phyloP scores from a whole-genome alignment of 2,113 vertebrate genomes.

The Entosphenus tridentatus region DNA sequence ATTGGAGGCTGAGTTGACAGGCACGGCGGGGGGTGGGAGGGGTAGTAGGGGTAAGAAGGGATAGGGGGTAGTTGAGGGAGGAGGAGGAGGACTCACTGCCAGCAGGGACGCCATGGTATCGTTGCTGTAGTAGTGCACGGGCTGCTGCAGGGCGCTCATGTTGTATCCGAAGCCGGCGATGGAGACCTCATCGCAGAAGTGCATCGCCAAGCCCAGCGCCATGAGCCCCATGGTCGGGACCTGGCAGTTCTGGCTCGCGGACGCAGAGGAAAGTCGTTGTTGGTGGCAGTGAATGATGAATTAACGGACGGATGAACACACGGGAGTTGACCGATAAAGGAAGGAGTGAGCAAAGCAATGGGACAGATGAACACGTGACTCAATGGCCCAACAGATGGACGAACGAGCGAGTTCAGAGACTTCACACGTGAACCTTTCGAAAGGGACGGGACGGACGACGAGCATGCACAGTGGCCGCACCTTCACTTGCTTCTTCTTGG shows the following conservation, averaged over 20 bases:
- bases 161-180: constrained; percentile 79
- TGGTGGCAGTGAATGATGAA: too few relatives aligned
- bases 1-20: too few relatives aligned
- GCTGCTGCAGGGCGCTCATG: constrained; percentile 67
- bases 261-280: not conserved
- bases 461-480: constrained; percentile 27
- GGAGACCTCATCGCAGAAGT: constrained; percentile 66
- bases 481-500: constrained; percentile 15
- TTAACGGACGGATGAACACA: too few relatives aligned
- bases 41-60: too few relatives aligned
- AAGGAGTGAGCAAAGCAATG: not conserved
- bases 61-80: too few relatives aligned
- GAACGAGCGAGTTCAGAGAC: constrained; percentile 5
- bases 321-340: not conserved
- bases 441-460: constrained; percentile 21
- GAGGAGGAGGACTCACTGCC: too few relatives aligned
- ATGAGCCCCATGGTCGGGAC: constrained; percentile 53
- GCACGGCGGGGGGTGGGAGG: too few relatives aligned
- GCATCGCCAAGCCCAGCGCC: constrained; percentile 59
- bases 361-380: not conserved
- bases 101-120: too few relatives aligned
- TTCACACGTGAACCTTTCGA: not conserved
- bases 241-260: constrained; percentile 25
- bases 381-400: not conserved
- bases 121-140: constrained; percentile 55